Evolutionary conservation across 2,113 vertebrate species (phyloP).

Genomic region (Panurus biarmicus): DNA sequence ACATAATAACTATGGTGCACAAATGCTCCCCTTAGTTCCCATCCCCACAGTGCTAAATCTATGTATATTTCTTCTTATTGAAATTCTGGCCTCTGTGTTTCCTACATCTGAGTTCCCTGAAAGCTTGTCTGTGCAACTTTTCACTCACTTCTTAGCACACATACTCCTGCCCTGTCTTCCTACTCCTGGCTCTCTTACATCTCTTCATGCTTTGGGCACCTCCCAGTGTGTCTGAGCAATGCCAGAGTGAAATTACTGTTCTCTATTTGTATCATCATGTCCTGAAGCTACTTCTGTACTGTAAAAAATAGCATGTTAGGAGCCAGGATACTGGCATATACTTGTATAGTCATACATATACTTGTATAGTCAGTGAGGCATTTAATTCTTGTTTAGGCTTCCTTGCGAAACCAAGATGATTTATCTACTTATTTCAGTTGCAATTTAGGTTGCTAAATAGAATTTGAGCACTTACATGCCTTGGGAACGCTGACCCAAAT

Average conservation of each 20-base stretch:
- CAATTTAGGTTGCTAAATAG: not conserved
- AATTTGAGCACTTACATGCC: not conserved
- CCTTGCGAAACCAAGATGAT: not conserved
- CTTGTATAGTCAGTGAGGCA: not conserved
- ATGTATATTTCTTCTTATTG: fast-evolving
- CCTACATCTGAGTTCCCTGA: not conserved
- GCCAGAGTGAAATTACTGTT: not conserved
- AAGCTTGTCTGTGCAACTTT: not conserved
- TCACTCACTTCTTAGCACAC: not conserved
- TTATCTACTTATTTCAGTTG: not conserved
- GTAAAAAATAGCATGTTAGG: not conserved
- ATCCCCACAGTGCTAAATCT: not conserved
- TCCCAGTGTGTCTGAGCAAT: not conserved
- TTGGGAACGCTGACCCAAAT: not conserved
- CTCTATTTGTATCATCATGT: not conserved
- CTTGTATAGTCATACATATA: too few relatives aligned
- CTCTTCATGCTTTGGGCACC: not conserved
- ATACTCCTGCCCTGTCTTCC: not conserved
- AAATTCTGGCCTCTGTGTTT: not conserved
- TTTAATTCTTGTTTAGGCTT: not conserved
- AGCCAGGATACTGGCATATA: not conserved
- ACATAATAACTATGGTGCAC: not conserved
- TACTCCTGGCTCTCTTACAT: not conserved
- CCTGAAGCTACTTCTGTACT: not conserved
- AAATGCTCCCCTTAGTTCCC: not conserved